Base-by-base conservation (phyloP, 2,888 invertebrate species). In the Myopa tessellatipennis region DNA sequence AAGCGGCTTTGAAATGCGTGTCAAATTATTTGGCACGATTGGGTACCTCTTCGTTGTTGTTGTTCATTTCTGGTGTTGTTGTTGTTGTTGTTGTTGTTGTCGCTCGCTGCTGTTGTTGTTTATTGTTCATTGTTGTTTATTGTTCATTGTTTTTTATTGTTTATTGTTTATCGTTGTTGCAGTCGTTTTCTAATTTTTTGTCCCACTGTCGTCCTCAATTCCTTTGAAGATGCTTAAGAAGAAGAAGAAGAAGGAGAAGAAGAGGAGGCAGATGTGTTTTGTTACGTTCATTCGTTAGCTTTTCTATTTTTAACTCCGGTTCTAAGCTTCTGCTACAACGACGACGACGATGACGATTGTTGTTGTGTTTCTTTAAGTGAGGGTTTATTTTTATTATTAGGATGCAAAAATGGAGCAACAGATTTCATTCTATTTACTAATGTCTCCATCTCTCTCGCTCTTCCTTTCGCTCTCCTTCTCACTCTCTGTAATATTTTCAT, bases 401-500 rank as follows among this genome's bases (percentile, higher is more conserved):
- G 38, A n/a, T 38, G 72, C 16, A 60, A 72, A 72, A 72, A 34
- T 72, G 60, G 72, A 72, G 72, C 72, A 72, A 72, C 36, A 60
- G 72, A 40, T 72, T 18, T 38, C 18, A 36, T 60, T 72, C 38
- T 60, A n/a, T 40, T 40, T 72, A 12, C 18, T 36, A n/a, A 3
- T 65, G 34, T 65, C 4, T 26, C 26, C 61, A 7, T 61, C 61
- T 61, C 4, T 38, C 38, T 38, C 26, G 5, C 10, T 65, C 65
- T 65, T 14, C 65, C 14, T 38, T 38, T 65, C 65, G 3, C 26
- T 61, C 26, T 18, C 26, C 16, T 34, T 61, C 6, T 61, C 34
- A 16, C 45, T 65, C n/a, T 58, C n/a, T 5, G 16, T 58, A 16
- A 58, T 58, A 65, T 65, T 65, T 65, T 34, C 38, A 14, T 65